Percentiles rank a stretch among this genome's conserved stretches.
phyloP scores from a whole-genome alignment of 2,888 invertebrate species.

The Gerosis bhagava region DNA sequence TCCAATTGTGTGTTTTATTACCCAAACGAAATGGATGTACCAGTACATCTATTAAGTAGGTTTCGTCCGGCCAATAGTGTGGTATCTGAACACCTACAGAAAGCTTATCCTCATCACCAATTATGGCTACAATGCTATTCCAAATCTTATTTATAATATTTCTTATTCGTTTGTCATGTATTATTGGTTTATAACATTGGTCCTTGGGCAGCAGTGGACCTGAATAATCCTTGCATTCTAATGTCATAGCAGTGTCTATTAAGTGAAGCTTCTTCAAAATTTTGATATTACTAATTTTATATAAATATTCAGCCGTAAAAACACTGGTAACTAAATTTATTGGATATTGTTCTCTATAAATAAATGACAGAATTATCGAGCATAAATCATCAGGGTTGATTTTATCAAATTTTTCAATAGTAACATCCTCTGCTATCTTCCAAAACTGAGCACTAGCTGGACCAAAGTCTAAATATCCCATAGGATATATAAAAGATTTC shows the following conservation, averaged over 20 bases:
- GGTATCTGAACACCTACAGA: conserved; percentile 78
- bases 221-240: conserved; percentile 82
- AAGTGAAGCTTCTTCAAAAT: conserved; percentile 79
- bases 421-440: conserved; percentile 72
- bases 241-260: conserved; percentile 84
- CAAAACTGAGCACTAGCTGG: conserved; percentile 82
- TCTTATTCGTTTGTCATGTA: conserved; percentile 77
- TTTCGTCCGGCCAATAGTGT: conserved; percentile 77
- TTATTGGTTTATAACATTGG: conserved; percentile 72
- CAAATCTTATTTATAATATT: conserved; percentile 72
- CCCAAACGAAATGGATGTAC: conserved; percentile 73
- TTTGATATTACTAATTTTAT: conserved; percentile 72
- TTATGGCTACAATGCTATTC: conserved; percentile 61
- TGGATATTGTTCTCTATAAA: conserved; percentile 84
- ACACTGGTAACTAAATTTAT: conserved; percentile 81
- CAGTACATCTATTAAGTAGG: conserved; percentile 84
- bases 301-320: conserved; percentile 83
- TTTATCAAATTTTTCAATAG: conserved; percentile 81
- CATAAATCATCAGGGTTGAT: conserved; percentile 81
- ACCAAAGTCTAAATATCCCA: conserved; percentile 83
- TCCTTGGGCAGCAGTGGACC: conserved; percentile 82
- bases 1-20: conserved; percentile 68
- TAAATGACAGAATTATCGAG: conserved; percentile 84
- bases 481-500: conserved; percentile 81
- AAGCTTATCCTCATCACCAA: conserved; percentile 69